phyloP scores from a whole-genome alignment of 1,140 invertebrate species.

The Paramacrobiotus metropolitanus region DNA sequence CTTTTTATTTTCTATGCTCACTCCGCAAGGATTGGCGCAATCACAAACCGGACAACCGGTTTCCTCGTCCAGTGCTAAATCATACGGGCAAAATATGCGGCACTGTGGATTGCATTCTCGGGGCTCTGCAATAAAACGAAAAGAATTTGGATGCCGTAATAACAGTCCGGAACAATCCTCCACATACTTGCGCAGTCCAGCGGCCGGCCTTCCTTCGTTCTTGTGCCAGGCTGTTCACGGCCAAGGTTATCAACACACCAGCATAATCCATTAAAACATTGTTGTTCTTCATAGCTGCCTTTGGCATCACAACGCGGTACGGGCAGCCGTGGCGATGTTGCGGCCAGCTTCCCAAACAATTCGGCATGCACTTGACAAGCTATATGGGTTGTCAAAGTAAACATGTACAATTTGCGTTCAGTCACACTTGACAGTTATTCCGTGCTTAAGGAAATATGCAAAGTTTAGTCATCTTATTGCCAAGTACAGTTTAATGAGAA shows the following conservation, averaged over 20 bases:
- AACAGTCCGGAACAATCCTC: too few relatives aligned
- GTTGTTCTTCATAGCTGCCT: constrained; percentile 20
- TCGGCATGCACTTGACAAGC: neutral
- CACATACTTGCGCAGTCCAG: constrained; percentile 10
- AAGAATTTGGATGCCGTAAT: too few relatives aligned
- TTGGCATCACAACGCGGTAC: constrained; percentile 20
- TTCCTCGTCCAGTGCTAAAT: constrained; percentile 11
- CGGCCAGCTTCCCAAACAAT: neutral
- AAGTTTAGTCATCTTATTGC: too few relatives aligned
- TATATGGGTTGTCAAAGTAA: too few relatives aligned
- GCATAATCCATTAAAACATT: constrained; percentile 22
- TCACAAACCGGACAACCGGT: constrained; percentile 12
- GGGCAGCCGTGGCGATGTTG: neutral
- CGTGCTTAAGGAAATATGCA: too few relatives aligned
- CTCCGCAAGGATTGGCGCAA: constrained; percentile 13
- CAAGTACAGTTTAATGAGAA: too few relatives aligned
- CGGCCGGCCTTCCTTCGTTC: constrained; percentile 11
- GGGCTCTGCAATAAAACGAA: constrained; percentile 3
- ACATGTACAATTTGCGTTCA: too few relatives aligned
- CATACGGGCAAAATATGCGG: constrained; percentile 13
- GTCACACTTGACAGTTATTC: too few relatives aligned
- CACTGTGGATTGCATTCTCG: constrained; percentile 10
- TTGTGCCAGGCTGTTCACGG: constrained; percentile 10
- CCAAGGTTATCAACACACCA: constrained; percentile 15
- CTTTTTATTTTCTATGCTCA: too few relatives aligned